Evolutionary conservation across 2,888 invertebrate genomes (phyloP).

Genomic region (Druceiella hillmani): DNA sequence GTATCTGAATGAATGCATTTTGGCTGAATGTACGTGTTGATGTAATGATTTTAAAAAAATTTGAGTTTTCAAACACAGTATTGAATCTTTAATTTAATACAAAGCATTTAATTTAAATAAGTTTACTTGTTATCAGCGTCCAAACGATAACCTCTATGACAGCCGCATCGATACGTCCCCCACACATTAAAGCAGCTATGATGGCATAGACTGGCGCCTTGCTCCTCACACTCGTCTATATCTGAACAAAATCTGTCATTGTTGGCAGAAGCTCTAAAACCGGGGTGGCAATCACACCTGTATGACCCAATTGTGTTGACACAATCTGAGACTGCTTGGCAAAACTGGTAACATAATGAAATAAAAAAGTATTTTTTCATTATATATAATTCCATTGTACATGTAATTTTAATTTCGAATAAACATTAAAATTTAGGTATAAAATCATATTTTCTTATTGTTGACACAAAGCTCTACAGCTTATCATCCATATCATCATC

Average conservation of each 20-base stretch:
- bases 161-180: constrained; percentile 87
- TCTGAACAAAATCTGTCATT: constrained; percentile 56
- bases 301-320: constrained; percentile 47
- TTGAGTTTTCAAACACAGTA: no score
- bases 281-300: constrained; percentile 39
- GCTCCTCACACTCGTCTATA: constrained; percentile 62
- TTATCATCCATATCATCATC: no score
- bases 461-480: no score
- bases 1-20: no score
- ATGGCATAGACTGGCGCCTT: constrained; percentile 58
- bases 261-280: constrained; percentile 40
- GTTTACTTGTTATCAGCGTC: constrained; percentile 61
- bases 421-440: no score
- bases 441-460: no score
- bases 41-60: no score
- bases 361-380: constrained; percentile 4
- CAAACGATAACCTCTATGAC: constrained; percentile 77
- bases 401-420: no score
- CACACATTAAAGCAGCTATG: constrained; percentile 88
- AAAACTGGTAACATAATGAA: constrained; percentile 21
- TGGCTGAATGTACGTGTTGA: no score
- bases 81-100: no score
- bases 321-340: constrained; percentile 41
- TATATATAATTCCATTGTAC: no score
- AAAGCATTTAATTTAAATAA: no score